phyloP scores from a whole-genome alignment of 2,113 vertebrate species.

The Amblyornis subalaris region DNA sequence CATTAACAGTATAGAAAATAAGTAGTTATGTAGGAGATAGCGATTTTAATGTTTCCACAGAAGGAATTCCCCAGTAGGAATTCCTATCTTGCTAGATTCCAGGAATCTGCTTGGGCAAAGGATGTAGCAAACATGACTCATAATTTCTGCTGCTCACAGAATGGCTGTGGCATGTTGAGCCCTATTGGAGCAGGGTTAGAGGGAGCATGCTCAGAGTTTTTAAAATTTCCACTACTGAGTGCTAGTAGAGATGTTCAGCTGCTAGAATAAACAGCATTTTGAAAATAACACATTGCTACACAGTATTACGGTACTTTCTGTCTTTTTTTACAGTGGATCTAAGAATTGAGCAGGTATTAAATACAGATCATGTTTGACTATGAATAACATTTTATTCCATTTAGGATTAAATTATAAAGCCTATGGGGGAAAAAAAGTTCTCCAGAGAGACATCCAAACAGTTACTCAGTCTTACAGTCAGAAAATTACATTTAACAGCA shows the following conservation, averaged over 20 bases:
- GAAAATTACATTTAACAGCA: neutral
- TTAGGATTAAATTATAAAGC: neutral
- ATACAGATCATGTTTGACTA: neutral
- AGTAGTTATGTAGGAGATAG: neutral
- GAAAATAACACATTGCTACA: neutral
- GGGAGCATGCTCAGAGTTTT: neutral
- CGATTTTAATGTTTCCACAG: neutral
- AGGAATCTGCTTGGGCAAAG: neutral
- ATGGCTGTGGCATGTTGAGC: slow-evolving; percentile 18
- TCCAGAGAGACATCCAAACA: neutral
- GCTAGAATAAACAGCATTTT: neutral
- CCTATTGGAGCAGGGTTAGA: neutral
- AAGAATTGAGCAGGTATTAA: neutral
- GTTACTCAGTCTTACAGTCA: neutral
- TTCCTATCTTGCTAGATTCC: neutral
- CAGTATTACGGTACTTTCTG: neutral
- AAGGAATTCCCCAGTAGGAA: neutral
- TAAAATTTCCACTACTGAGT: neutral
- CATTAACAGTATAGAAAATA: neutral
- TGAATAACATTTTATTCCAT: neutral
- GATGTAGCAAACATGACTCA: slow-evolving; percentile 44
- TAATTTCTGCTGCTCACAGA: slow-evolving; percentile 32
- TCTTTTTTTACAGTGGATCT: neutral
- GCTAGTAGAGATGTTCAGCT: neutral
- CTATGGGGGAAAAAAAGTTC: neutral